Percentiles rank a stretch among this genome's conserved stretches.
phyloP scores from a whole-genome alignment of 2,113 vertebrate species.

The Marmota monax region DNA sequence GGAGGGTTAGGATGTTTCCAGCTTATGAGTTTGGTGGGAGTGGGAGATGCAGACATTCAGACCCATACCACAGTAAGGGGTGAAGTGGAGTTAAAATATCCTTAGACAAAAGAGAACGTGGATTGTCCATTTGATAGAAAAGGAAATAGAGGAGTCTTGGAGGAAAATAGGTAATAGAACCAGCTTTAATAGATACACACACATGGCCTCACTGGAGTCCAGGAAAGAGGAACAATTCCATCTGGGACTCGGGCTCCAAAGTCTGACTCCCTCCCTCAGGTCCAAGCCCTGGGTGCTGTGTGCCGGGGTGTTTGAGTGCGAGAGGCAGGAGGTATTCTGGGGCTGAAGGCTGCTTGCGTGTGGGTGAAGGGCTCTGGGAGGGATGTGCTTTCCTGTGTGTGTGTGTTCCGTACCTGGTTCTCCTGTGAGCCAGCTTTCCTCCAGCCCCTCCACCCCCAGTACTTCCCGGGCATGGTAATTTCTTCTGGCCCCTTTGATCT shows the following conservation, averaged over 20 bases:
- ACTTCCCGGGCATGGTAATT: accelerated
- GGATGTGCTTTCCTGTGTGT: accelerated
- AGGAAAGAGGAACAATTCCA: accelerated
- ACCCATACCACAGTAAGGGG: neutral
- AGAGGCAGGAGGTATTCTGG: accelerated
- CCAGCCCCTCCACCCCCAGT: neutral
- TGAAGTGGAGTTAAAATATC: neutral
- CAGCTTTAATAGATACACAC: neutral
- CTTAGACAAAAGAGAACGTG: neutral
- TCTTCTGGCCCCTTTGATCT: neutral
- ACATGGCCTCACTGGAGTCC: accelerated
- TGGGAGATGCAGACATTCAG: neutral
- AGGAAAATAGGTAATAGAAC: neutral
- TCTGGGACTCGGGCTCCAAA: accelerated
- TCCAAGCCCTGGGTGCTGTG: accelerated
- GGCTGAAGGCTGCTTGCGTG: neutral
- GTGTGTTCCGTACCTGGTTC: accelerated
- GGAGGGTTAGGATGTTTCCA: neutral
- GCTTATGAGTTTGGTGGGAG: too few species aligned
- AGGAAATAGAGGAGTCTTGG: neutral
- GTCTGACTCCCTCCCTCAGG: accelerated
- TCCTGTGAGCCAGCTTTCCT: neutral
- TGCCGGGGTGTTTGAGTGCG: neutral
- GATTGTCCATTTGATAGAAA: neutral
- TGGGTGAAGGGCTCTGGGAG: neutral